Conservation (phyloP, 2,888 invertebrate species). For the Lottia scabra region DNA sequence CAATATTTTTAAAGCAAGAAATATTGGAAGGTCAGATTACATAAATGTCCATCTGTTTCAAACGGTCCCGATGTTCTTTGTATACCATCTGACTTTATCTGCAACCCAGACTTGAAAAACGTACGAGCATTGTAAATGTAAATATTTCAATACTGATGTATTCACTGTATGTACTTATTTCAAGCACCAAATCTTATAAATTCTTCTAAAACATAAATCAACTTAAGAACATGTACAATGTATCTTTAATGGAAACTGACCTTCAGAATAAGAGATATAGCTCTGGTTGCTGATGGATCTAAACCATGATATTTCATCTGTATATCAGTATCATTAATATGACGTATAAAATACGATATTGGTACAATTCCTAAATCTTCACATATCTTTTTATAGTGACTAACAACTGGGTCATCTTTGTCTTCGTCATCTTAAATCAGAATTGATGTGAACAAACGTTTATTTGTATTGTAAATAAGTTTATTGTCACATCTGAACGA, state of each 20-base stretch:
- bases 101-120: too few relatives aligned
- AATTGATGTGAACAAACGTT: too few relatives aligned
- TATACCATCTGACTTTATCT: too few relatives aligned
- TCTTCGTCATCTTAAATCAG: constrained; percentile 8
- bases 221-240: neutral
- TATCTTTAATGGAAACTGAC: constrained; percentile 34
- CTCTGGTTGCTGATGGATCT: constrained; percentile 52
- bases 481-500: too few relatives aligned
- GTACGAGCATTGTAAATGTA: too few relatives aligned
- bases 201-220: neutral
- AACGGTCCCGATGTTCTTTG: too few relatives aligned
- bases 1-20: too few relatives aligned
- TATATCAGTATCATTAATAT: constrained; percentile 59
- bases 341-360: constrained; percentile 61
- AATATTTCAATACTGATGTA: too few relatives aligned
- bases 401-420: constrained; percentile 49
- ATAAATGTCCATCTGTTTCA: too few relatives aligned
- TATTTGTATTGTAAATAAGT: too few relatives aligned
- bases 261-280: constrained; percentile 60
- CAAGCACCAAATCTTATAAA: too few relatives aligned
- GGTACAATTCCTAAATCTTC: constrained; percentile 63
- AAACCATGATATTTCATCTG: constrained; percentile 63
- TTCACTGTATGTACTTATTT: neutral
- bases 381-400: constrained; percentile 57
- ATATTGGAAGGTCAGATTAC: too few relatives aligned